Evolutionary conservation across 2,888 invertebrate species (phyloP).

Genomic region (Bugulina stolonifera): DNA sequence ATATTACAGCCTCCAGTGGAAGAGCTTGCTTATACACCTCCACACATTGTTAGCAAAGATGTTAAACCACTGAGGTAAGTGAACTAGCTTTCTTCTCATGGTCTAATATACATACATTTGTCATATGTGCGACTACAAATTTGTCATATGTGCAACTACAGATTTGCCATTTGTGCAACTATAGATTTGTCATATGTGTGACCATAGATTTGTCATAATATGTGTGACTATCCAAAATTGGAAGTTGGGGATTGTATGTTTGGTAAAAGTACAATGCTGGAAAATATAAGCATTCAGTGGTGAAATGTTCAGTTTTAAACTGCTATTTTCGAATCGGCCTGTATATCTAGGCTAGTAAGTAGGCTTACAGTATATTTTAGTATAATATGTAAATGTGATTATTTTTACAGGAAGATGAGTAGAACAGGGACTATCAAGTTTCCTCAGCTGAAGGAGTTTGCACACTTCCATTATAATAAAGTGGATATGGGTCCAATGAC

Average conservation of each 20-base stretch:
- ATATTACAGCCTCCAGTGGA: slow-evolving; percentile 6
- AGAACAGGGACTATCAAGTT: slow-evolving; percentile 58
- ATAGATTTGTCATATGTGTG: background rate
- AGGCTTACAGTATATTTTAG: too few species aligned
- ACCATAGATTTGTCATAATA: too few species aligned
- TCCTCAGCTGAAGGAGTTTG: slow-evolving; percentile 89
- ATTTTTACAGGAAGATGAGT: background rate
- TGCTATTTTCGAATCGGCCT: too few species aligned
- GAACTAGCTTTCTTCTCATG: background rate
- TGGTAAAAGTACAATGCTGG: too few species aligned
- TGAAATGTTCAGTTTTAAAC: too few species aligned
- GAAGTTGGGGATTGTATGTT: too few species aligned
- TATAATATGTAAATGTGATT: background rate
- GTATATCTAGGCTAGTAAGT: too few species aligned
- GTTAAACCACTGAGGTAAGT: background rate
- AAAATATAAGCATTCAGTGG: too few species aligned
- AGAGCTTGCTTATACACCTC: slow-evolving; percentile 5
- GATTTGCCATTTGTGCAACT: background rate
- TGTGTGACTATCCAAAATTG: too few species aligned
- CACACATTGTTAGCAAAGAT: background rate
- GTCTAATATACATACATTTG: background rate
- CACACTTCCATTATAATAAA: slow-evolving; percentile 95
- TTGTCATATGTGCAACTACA: background rate
- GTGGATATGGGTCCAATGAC: slow-evolving; percentile 76
- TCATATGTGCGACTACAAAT: background rate